Conservation (phyloP, 2,797 vertebrate genomes). For the Benthosema pterotum region DNA sequence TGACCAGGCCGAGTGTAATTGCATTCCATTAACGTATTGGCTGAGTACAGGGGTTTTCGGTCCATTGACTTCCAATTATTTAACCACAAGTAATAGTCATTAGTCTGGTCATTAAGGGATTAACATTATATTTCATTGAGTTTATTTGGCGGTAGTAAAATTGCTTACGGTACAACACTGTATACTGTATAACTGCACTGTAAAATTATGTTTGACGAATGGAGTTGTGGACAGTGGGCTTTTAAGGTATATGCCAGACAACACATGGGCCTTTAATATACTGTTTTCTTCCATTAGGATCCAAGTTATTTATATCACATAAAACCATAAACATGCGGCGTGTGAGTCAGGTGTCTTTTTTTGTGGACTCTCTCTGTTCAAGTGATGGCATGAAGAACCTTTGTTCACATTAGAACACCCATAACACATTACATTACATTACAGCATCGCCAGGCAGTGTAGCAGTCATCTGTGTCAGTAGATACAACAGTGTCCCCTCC, state of each 20-base stretch:
- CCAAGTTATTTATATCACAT: no score
- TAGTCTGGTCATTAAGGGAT: slow-evolving; percentile 54
- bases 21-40: slow-evolving; percentile 66
- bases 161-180: not conserved
- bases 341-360: no score
- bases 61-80: slow-evolving; percentile 55
- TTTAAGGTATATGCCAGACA: not conserved
- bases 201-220: not conserved
- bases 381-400: no score
- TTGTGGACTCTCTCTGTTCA: no score
- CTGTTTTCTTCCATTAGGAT: not conserved
- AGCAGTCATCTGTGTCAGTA: no score
- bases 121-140: slow-evolving; percentile 21
- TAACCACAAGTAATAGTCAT: slow-evolving; percentile 40
- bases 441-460: no score
- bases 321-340: no score
- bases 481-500: no score
- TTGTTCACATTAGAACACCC: no score
- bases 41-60: slow-evolving; percentile 50
- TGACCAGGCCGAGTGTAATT: slow-evolving; percentile 45
- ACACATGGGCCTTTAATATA: not conserved
- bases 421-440: no score
- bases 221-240: not conserved
- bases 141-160: slow-evolving; percentile 10
- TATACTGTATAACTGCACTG: not conserved